Percentiles rank a stretch among this genome's conserved stretches.
Evolutionary conservation across 2,888 invertebrate species (phyloP).

Genomic region (Zonitis immaculata): DNA sequence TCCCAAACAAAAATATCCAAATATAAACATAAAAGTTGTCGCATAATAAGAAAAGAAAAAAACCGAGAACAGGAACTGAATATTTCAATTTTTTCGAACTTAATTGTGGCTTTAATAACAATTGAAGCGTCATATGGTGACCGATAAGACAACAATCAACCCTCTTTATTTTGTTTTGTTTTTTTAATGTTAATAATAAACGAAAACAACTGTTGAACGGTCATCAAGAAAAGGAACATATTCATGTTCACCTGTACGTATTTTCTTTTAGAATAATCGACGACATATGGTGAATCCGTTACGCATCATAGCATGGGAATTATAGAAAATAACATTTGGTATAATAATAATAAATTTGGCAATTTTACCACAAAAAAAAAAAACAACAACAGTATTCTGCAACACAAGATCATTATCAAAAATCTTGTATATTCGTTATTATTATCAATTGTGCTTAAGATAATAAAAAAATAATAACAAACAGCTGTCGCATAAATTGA

Average conservation of each 20-base stretch:
- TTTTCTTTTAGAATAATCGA: constrained; percentile 18
- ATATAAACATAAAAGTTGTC: not conserved
- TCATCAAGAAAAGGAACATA: constrained; percentile 5
- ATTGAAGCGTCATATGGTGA: constrained; percentile 14
- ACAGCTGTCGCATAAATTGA: constrained; percentile 14
- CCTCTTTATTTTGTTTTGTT: too few species aligned
- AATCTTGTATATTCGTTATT: too few species aligned
- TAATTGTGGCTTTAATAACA: not conserved
- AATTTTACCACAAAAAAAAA: too few species aligned
- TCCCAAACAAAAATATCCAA: not conserved
- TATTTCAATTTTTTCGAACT: not conserved
- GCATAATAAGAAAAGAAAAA: not conserved
- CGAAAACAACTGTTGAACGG: constrained; percentile 16
- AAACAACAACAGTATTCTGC: not conserved
- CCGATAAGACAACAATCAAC: constrained; percentile 18
- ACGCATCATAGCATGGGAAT: constrained; percentile 45
- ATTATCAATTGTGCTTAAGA: too few species aligned
- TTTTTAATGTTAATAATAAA: constrained; percentile 7
- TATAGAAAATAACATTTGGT: constrained; percentile 33
- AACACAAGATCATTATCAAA: not conserved
- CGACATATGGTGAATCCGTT: constrained; percentile 46
- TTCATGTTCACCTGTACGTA: constrained; percentile 36
- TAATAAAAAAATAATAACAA: not conserved
- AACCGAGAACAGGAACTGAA: not conserved
- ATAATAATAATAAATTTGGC: too few species aligned